phyloP scores from a whole-genome alignment of 2,888 invertebrate genomes.

The Hirtodrosophila alboralis region DNA sequence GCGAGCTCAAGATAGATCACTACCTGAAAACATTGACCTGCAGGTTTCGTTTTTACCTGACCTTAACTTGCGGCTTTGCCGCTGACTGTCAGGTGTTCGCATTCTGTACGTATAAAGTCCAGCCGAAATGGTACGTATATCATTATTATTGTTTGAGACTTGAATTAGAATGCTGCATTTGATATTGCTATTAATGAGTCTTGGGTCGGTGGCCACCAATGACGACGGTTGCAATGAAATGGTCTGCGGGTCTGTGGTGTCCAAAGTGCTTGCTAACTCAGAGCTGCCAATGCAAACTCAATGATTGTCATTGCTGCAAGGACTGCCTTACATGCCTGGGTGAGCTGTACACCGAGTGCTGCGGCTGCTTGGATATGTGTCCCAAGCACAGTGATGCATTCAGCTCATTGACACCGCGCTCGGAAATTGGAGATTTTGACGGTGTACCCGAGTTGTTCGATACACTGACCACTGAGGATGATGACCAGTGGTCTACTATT shows the following conservation, averaged over 20 bases:
- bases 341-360: slow-evolving; percentile 93
- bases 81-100: background rate
- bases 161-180: slow-evolving; percentile 37
- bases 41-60: slow-evolving; percentile 4
- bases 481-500: slow-evolving; percentile 80
- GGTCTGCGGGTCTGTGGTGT: slow-evolving; percentile 94
- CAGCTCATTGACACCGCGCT: slow-evolving; percentile 86
- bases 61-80: slow-evolving; percentile 1
- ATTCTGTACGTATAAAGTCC: slow-evolving; percentile 13
- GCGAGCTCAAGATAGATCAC: slow-evolving; percentile 3
- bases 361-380: slow-evolving; percentile 85
- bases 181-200: slow-evolving; percentile 19
- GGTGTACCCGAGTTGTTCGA: slow-evolving; percentile 92
- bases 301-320: slow-evolving; percentile 95
- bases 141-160: slow-evolving; percentile 33
- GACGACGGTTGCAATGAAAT: slow-evolving; percentile 78
- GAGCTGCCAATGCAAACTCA: slow-evolving; percentile 96
- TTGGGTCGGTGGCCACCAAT: slow-evolving; percentile 20
- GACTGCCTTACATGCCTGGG: slow-evolving; percentile 95
- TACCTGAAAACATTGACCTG: slow-evolving; percentile 28
- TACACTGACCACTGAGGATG: slow-evolving; percentile 89
- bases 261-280: slow-evolving; percentile 97
- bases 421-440: slow-evolving; percentile 93
- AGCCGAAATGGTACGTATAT: slow-evolving; percentile 4
- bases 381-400: slow-evolving; percentile 88